Percentiles rank a stretch among this genome's conserved stretches.
These are phyloP conservation scores for Pandion haliaetus DNA, from an alignment of 2,113 vertebrate species.

Conservation along the genomic window DNA sequence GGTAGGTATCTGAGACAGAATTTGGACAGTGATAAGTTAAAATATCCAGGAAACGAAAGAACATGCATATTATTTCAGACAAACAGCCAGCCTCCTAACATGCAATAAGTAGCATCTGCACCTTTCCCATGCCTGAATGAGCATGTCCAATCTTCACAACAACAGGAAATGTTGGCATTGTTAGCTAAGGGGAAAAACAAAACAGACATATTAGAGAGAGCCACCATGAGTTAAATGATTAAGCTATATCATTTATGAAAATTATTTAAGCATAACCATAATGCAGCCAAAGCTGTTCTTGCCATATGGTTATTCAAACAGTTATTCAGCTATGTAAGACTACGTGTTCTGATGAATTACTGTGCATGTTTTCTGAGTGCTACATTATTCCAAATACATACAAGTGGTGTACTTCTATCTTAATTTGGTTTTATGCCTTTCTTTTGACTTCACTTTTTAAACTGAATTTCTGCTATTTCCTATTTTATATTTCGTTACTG, in stretches of 20 bases:
- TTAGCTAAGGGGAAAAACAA: conserved; percentile 82
- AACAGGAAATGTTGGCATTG: conserved; percentile 93
- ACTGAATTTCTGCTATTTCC: background rate
- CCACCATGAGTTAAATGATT: background rate
- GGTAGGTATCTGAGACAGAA: background rate
- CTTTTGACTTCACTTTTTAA: background rate
- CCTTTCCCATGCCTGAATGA: conserved; percentile 99
- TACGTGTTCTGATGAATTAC: background rate
- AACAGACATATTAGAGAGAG: background rate
- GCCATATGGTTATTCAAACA: background rate
- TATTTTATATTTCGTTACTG: background rate
- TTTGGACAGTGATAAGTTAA: background rate
- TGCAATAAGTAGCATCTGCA: conserved; percentile 67
- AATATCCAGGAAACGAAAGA: background rate
- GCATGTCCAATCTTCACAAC: conserved; percentile 99
- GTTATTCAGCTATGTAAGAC: background rate
- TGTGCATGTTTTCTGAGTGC: background rate
- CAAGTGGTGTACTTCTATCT: accelerated
- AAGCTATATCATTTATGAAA: background rate
- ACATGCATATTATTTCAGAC: background rate
- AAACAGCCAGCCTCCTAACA: background rate
- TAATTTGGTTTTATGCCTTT: background rate
- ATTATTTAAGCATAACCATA: background rate
- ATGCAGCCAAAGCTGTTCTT: background rate
- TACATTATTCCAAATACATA: accelerated